These are phyloP conservation scores for Brotula barbata DNA, from an alignment of 2,797 vertebrate species.

Conservation along the genomic window DNA sequence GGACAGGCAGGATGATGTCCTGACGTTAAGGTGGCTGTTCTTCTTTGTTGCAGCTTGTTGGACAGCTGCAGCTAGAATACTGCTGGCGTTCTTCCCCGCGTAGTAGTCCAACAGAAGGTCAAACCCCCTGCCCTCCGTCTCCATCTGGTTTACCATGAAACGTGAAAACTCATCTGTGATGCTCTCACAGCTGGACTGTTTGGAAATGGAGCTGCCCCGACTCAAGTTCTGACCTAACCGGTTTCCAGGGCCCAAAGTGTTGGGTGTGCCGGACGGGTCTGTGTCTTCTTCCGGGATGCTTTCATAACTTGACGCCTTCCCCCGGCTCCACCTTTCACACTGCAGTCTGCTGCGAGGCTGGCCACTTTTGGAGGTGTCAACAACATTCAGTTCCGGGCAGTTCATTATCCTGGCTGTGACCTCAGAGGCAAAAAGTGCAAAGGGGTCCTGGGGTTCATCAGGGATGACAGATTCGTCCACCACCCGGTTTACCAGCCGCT, in stretches of 20 bases:
- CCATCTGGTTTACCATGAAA: constrained; percentile 99
- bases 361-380: constrained; percentile 88
- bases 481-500: constrained; percentile 93
- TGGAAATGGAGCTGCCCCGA: constrained; percentile 95
- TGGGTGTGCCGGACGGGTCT: constrained; percentile 77
- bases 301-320: constrained; percentile 93
- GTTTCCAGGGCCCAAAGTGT: constrained; percentile 82
- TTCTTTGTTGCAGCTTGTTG: constrained; percentile 89
- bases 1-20: constrained; percentile 86
- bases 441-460: constrained; percentile 88
- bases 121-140: constrained; percentile 93
- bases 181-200: constrained; percentile 98
- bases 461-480: constrained; percentile 92
- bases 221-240: constrained; percentile 89
- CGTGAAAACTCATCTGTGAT: constrained; percentile 98
- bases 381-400: constrained; percentile 88
- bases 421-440: constrained; percentile 90
- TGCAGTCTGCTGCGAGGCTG: constrained; percentile 87
- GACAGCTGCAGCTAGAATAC: constrained; percentile 89
- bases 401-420: constrained; percentile 95
- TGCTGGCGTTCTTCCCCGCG: constrained; percentile 94
- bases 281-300: constrained; percentile 95
- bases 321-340: constrained; percentile 91
- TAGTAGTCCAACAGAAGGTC: constrained; percentile 97
- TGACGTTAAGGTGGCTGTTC: constrained; percentile 88